Evolutionary conservation across 2,113 vertebrate species (phyloP).

Genomic region (human (Homo sapiens)): DNA sequence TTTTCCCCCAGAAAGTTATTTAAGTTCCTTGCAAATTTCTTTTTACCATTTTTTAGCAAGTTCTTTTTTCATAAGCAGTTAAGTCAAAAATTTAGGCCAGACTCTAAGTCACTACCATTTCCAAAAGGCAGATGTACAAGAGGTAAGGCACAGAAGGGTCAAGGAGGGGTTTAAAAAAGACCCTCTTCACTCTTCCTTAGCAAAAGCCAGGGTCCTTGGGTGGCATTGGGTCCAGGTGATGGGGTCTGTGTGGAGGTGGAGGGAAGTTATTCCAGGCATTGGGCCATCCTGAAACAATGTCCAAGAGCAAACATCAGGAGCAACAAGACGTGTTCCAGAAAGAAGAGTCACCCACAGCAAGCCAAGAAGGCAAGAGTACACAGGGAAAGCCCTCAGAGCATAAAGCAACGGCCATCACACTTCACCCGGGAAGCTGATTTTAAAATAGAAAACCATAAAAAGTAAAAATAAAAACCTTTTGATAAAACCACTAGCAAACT

Average conservation of each 20-base stretch:
- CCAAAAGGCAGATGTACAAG: neutral
- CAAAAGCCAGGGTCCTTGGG: neutral
- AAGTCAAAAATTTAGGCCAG: neutral
- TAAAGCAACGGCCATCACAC: neutral
- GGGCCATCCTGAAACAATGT: neutral
- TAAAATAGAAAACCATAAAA: neutral
- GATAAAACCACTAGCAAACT: neutral
- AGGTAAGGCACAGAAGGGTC: neutral
- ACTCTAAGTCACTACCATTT: neutral
- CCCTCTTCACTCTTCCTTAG: fast-evolving
- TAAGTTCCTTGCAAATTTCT: neutral
- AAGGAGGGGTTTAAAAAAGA: neutral
- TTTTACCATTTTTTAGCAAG: neutral
- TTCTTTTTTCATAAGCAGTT: neutral
- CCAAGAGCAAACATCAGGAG: neutral
- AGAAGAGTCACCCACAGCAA: neutral
- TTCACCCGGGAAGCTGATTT: neutral
- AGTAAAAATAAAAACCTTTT: neutral
- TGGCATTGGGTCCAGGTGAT: neutral
- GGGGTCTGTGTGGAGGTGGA: neutral
- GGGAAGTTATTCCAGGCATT: neutral
- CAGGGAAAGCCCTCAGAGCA: neutral
- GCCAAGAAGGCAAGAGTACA: neutral
- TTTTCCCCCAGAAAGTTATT: neutral
- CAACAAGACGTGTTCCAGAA: neutral